phyloP scores from a whole-genome alignment of 2,797 vertebrate genomes.

The Notamacropus eugenii region DNA sequence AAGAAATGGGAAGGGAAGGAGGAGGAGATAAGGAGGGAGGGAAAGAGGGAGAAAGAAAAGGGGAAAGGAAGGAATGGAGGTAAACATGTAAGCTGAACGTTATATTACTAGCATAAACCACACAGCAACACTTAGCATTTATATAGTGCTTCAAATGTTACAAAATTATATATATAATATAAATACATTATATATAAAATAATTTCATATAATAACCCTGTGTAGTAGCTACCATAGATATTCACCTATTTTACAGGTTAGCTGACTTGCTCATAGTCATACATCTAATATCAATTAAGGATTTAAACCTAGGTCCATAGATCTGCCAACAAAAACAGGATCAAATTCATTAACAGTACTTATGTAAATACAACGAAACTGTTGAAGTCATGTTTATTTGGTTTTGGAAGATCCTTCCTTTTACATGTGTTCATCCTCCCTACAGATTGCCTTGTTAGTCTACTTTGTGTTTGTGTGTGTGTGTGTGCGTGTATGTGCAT shows the following conservation, averaged over 20 bases:
- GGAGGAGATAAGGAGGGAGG: too few species aligned
- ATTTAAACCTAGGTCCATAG: background rate
- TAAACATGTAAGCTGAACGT: background rate
- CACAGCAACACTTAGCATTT: background rate
- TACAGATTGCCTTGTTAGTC: conserved; percentile 1
- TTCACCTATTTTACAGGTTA: background rate
- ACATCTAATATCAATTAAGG: background rate
- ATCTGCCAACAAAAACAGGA: conserved; percentile 50
- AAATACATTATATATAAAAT: background rate
- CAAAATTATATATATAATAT: background rate
- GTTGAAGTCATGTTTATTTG: background rate
- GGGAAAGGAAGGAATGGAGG: background rate
- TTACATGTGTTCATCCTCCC: conserved; percentile 4
- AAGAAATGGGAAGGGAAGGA: background rate
- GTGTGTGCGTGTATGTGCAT: too few species aligned
- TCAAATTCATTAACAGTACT: conserved; percentile 30
- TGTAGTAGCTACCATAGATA: background rate
- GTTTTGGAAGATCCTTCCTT: conserved; percentile 7
- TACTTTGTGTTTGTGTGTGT: background rate
- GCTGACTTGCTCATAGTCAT: background rate
- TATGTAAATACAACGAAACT: conserved; percentile 5
- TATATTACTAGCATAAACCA: background rate
- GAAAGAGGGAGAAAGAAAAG: background rate
- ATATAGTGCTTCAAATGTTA: background rate
- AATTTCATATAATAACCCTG: background rate